Percentiles rank a stretch among this genome's conserved stretches.
Conservation (phyloP, 2,797 vertebrate species). For the Karalla daura region DNA sequence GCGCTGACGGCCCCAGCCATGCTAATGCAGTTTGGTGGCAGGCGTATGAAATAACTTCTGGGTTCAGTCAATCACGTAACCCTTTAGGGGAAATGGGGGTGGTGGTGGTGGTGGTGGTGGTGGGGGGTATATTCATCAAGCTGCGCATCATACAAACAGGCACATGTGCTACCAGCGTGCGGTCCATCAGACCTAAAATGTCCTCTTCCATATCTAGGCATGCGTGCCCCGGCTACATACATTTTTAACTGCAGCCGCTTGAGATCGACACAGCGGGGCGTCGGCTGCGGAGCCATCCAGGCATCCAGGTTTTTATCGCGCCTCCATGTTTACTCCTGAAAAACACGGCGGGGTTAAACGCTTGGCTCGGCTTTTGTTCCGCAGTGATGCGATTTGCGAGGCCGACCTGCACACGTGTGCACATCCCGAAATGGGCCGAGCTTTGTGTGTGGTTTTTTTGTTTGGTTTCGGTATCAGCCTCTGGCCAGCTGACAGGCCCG, state of each 20-base stretch:
- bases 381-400: conserved; percentile 10
- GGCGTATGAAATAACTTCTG: conserved; percentile 67
- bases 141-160: conserved; percentile 18
- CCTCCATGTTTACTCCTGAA: conserved; percentile 14
- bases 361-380: conserved; percentile 24
- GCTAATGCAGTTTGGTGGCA: conserved; percentile 66
- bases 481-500: conserved; percentile 54
- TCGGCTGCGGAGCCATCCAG: conserved; percentile 15
- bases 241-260: conserved; percentile 15
- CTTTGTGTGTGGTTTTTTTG: conserved; percentile 53
- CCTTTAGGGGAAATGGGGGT: conserved; percentile 39
- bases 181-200: background rate
- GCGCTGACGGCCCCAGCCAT: conserved; percentile 20
- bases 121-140: conserved; percentile 48
- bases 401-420: conserved; percentile 22
- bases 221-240: background rate
- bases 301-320: background rate
- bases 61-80: conserved; percentile 54
- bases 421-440: conserved; percentile 33
- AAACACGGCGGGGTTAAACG: background rate
- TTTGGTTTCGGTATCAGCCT: conserved; percentile 63
- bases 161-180: background rate
- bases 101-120: no score
- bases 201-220: conserved; percentile 11
- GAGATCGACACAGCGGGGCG: conserved; percentile 15